Base-by-base conservation (phyloP, 1,140 invertebrate species). In the Drosophila grimshawi region DNA sequence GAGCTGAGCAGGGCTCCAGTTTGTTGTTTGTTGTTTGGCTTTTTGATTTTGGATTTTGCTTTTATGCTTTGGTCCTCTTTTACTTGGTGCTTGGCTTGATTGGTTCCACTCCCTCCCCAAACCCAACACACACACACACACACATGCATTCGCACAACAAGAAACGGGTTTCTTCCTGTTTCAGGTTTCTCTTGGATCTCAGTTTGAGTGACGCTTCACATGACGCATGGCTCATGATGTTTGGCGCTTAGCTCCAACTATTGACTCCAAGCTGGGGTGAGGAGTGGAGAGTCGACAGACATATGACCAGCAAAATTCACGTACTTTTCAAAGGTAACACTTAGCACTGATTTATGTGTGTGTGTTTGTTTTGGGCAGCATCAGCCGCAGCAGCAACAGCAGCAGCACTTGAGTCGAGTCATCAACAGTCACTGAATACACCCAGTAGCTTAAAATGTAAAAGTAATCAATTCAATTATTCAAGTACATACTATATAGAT, bases 131-230 rank as follows among this genome's bases (percentile, higher is more conserved):
- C 37, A 67, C 63, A 72, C 46, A 73, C 35, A 69, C 10, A 37
- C 43, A 62, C 35, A 62, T 35, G 52, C 19, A 60, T 10, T 37
- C 6, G 48, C 30, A 67, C 39, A 70, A 51, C 3, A 71, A 68
- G 76, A 86, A 86, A 86, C 82, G 67, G 62, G 82, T 86, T 82
- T 86, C 59, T 76, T 73, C 70, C 70, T 81, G 78, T 73, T 85
- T 81, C 59, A 75, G 70, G 65, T 71, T 76, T 86, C 62, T 76
- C 55, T 76, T 49, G 33, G 51, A 41, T 76, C 60, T 70, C 51
- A 48, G 30, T 67, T 77, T 53, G 59, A 74, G 68, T 70, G 66
- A 70, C 57, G 68, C 62, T 85, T 77, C 68, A 71, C 56, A 67
- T 67, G 76, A 76, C 75, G 80, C 83, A 86, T 80, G 69, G 59